These are phyloP conservation scores for Hippolais icterina DNA, from an alignment of 2,113 vertebrate genomes.

Conservation along the genomic window DNA sequence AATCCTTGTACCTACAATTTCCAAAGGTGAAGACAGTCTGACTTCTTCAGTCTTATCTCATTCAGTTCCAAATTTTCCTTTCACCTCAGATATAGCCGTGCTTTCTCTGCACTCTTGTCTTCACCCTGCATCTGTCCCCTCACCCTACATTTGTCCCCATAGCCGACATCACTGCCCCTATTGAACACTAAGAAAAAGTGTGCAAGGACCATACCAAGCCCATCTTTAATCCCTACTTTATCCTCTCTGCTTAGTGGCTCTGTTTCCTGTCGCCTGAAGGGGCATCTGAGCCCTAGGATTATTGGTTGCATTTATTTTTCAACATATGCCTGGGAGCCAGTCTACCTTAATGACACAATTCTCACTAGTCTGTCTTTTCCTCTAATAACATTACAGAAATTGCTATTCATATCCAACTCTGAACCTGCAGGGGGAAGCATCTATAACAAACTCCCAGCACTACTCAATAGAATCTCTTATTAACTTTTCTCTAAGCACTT, in stretches of 20 bases:
- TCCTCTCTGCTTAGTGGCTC: background rate
- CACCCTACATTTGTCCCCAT: background rate
- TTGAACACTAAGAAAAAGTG: background rate
- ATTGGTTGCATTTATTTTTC: conserved; percentile 47
- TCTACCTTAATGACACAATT: conserved; percentile 33
- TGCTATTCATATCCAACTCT: conserved; percentile 28
- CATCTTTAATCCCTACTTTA: background rate
- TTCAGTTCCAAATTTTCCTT: background rate
- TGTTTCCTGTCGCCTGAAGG: conserved; percentile 34
- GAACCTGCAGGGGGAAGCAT: background rate
- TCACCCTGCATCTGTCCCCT: background rate
- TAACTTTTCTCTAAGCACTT: background rate
- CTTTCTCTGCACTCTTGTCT: background rate
- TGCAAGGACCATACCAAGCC: background rate
- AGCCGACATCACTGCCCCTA: background rate
- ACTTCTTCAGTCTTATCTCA: background rate
- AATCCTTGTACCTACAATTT: background rate
- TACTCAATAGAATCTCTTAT: conserved; percentile 2
- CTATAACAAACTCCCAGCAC: conserved; percentile 20
- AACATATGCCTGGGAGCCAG: background rate
- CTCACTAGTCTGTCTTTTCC: background rate
- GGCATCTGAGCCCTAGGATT: conserved; percentile 2
- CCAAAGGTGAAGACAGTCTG: background rate
- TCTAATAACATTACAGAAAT: conserved; percentile 47
- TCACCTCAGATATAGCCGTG: background rate